Evolutionary conservation across 2,797 vertebrate species (phyloP).

Genomic region (Cirrhinus molitorella): DNA sequence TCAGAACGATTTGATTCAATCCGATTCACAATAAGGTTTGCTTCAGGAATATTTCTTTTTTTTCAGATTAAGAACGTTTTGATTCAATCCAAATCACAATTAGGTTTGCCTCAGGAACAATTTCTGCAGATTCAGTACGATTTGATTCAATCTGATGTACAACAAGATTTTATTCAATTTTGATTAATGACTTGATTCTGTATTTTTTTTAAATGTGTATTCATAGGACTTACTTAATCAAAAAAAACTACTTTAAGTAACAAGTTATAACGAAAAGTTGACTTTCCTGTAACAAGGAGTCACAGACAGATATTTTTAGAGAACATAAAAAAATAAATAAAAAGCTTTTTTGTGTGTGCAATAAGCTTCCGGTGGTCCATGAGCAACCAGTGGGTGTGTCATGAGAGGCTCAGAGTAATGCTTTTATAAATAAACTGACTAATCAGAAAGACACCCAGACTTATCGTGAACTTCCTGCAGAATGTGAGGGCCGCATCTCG

Average conservation of each 20-base stretch:
- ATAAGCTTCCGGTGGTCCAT: neutral
- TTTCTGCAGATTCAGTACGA: neutral
- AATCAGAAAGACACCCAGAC: constrained; percentile 31
- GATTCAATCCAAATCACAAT: neutral
- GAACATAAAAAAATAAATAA: too few species aligned
- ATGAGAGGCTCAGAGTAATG: constrained; percentile 11
- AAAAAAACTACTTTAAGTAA: neutral
- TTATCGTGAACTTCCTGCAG: constrained; percentile 11
- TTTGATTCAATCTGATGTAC: neutral
- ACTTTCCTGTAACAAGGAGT: neutral
- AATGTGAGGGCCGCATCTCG: neutral
- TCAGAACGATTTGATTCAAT: too few species aligned
- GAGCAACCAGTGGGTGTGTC: neutral
- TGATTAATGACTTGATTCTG: neutral
- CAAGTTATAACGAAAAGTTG: neutral
- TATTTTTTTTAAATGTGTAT: neutral
- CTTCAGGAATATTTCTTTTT: neutral
- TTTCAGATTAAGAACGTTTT: neutral
- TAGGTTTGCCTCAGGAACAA: neutral
- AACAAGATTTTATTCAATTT: neutral
- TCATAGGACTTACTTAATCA: neutral
- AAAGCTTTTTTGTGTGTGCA: neutral
- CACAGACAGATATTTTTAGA: neutral
- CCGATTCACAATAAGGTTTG: too few species aligned
- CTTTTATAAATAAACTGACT: constrained; percentile 32